A percentile compares a stretch with the other conserved stretches of the same genome.
Evolutionary conservation across 2,888 invertebrate genomes (phyloP).

Genomic region (Cryptus viduatorius): DNA sequence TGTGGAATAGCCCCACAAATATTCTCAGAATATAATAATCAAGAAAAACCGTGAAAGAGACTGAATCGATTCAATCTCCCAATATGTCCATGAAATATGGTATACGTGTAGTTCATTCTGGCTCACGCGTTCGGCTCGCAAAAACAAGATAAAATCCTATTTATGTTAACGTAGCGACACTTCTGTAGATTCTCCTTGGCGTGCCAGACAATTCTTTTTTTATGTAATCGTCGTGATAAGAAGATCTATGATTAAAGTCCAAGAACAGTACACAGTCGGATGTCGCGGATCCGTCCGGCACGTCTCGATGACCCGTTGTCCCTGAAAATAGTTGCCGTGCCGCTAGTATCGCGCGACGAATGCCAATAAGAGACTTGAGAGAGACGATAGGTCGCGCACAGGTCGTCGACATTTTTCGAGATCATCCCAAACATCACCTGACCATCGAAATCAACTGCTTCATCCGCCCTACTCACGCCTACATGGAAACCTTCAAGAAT

Average conservation of each 20-base stretch:
- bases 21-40: neutral
- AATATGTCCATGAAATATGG: neutral
- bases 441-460: slow-evolving; percentile 16
- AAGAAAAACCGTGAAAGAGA: neutral
- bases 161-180: slow-evolving; percentile 7
- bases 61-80: neutral
- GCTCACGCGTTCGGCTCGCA: neutral
- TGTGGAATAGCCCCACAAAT: neutral
- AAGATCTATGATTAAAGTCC: slow-evolving; percentile 11
- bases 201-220: neutral
- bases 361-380: neutral
- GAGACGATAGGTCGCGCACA: neutral
- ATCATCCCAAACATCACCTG: slow-evolving; percentile 11
- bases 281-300: neutral
- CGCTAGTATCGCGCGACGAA: neutral
- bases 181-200: neutral
- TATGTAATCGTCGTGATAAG: slow-evolving; percentile 17
- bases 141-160: slow-evolving; percentile 53
- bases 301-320: slow-evolving; percentile 1
- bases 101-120: slow-evolving; percentile 23
- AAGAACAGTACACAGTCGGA: neutral
- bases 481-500: slow-evolving; percentile 35
- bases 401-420: slow-evolving; percentile 59
- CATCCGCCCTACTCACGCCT: slow-evolving; percentile 34
- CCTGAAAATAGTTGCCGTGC: slow-evolving; percentile 16